Conservation (phyloP, 2,888 invertebrate genomes). For the Cheilosia vernalis region DNA sequence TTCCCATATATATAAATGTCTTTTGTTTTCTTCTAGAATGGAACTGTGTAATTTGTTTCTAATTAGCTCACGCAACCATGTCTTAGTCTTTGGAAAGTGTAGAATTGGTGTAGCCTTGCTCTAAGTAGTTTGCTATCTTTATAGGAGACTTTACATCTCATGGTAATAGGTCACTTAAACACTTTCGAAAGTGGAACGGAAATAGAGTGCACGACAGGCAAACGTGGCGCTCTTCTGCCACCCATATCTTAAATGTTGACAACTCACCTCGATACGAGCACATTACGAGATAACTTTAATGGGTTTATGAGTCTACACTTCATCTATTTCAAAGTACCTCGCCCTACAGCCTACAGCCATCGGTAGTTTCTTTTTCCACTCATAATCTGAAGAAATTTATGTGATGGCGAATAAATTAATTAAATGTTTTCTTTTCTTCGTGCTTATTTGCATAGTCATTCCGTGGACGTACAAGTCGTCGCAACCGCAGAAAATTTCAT, state of each 20-base stretch:
- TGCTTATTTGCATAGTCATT: not conserved
- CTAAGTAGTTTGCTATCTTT: too few species aligned
- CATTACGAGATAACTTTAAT: conserved; percentile 37
- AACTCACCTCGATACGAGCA: conserved; percentile 22
- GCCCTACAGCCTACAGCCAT: not conserved
- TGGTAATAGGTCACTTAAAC: conserved; percentile 15
- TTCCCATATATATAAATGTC: not conserved
- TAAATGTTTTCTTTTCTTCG: too few species aligned
- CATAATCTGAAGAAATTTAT: not conserved
- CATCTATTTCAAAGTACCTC: not conserved
- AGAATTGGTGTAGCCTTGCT: too few species aligned
- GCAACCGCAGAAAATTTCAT: too few species aligned
- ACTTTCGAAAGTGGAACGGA: conserved; percentile 8
- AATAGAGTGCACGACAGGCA: not conserved
- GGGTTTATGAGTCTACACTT: conserved; percentile 1
- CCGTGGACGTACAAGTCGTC: not conserved
- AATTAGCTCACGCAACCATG: conserved; percentile 9
- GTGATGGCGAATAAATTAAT: too few species aligned
- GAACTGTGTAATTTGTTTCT: not conserved
- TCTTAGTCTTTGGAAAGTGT: too few species aligned
- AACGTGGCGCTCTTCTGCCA: conserved; percentile 18
- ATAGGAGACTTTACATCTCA: too few species aligned
- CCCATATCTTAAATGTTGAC: conserved; percentile 19
- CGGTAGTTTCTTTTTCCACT: not conserved
- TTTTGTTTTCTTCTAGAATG: not conserved